These are phyloP conservation scores for Nasonovia ribisnigri DNA, from an alignment of 2,888 invertebrate genomes.

Conservation along the genomic window DNA sequence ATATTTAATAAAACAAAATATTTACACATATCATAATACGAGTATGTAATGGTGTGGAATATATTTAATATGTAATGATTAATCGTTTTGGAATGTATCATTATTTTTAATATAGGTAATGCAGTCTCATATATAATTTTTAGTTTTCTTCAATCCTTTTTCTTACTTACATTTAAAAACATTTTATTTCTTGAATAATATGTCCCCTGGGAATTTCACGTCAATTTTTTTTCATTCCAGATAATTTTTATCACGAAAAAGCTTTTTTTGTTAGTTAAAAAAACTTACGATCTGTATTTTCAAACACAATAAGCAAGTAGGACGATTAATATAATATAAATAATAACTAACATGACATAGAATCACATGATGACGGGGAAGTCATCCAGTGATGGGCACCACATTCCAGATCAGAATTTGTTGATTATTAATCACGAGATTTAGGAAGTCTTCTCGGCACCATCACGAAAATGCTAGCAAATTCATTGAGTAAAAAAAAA, in stretches of 20 bases:
- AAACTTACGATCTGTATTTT: not conserved
- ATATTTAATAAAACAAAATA: not conserved
- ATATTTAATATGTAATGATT: not conserved
- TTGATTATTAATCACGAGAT: not conserved
- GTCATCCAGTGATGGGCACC: not conserved
- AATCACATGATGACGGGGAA: not conserved
- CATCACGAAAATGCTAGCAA: not conserved
- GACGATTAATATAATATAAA: not conserved
- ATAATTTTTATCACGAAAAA: not conserved
- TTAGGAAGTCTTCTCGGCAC: not conserved
- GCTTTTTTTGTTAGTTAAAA: not conserved
- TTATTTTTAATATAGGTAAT: not conserved
- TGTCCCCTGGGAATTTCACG: not conserved
- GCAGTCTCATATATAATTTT: not conserved
- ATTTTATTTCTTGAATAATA: not conserved
- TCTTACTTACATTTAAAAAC: not conserved
- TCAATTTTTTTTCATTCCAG: not conserved
- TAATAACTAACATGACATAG: not conserved
- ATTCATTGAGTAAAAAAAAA: not conserved
- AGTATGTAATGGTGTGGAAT: not conserved
- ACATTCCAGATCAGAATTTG: not conserved
- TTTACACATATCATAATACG: not conserved
- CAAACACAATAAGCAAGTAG: too few species aligned
- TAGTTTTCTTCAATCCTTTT: not conserved
- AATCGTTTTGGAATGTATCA: not conserved